These are phyloP conservation scores for Ceuthmochares aereus DNA, from an alignment of 2,113 vertebrate genomes.

Conservation along the genomic window DNA sequence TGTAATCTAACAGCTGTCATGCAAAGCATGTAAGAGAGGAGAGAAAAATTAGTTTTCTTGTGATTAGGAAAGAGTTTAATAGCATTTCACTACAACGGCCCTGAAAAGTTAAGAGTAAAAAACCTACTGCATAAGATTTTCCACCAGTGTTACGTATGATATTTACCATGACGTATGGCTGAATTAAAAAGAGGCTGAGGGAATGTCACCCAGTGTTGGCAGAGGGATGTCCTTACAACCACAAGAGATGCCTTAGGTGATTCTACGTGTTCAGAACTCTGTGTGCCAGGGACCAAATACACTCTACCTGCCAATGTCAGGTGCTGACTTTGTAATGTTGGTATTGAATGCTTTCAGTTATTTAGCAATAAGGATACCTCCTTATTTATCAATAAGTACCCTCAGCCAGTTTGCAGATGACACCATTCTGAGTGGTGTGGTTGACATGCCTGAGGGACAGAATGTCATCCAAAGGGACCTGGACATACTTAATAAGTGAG, in stretches of 20 bases:
- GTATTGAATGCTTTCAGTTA: background rate
- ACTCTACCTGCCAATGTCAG: too few relatives aligned
- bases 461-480: too few relatives aligned
- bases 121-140: background rate
- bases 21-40: background rate
- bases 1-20: background rate
- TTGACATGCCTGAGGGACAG: too few relatives aligned
- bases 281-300: too few relatives aligned
- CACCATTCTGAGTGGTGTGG: too few relatives aligned
- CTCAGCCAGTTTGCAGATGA: too few relatives aligned
- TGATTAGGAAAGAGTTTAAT: background rate
- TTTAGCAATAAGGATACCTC: background rate
- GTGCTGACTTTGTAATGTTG: background rate
- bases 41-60: background rate
- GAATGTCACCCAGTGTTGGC: background rate
- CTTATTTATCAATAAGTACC: too few relatives aligned
- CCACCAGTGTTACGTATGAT: rapidly evolving
- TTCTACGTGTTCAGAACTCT: too few relatives aligned
- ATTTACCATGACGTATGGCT: rapidly evolving
- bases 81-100: background rate
- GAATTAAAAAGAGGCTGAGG: background rate
- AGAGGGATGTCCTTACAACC: too few relatives aligned
- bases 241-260: too few relatives aligned
- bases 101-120: background rate
- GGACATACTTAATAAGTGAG: too few relatives aligned